Evolutionary conservation across 2,888 invertebrate species (phyloP), one percentile per base, ranked within the genome.

Genomic region (Ornithoptera priamus): DNA sequence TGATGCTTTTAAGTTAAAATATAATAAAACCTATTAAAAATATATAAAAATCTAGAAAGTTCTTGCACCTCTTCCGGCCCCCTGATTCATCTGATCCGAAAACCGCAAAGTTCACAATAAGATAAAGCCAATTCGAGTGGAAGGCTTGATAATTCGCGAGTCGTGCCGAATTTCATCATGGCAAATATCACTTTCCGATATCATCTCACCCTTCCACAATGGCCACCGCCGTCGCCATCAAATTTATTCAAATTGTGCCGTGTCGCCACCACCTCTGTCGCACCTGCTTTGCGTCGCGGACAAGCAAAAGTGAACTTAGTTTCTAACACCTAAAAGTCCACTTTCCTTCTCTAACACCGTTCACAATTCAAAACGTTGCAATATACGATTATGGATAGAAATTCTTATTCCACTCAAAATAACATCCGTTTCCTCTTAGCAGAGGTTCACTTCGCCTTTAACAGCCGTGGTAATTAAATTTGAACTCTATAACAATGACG

Each of bases 181-280:
- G 70, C 77, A 73, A 74, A 81, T 88, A 89, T 90, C 90, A 88
- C 85, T 88, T 90, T 85, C 85, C 88, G 79, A 90, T 89, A 86
- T 75, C 81, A 72, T 80, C 80, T 70, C 77, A 76, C 84, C 87
- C 86, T 81, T 82, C 84, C 82, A 80, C 83, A 79, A 81, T 77
- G 79, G 77, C 61, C 71, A 72, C 77, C 79, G 67, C 75, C 75
- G 74, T 73, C 79, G 77, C 84, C 83, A 89, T 91, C 88, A 89
- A 93, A 91, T 92, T 86, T 91, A 92, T 93, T 92, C 92, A 93
- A 92, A 93, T 90, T 91, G 89, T 81, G 75, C 81, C 84, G 76
- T 90, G 88, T 89, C 87, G 84, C 85, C 84, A 80, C 87, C 84
- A 80, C 78, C 80, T 78, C 76, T 80, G 83, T 85, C 83, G 77